Base-by-base conservation (phyloP, 2,113 vertebrate species). In the Cryptomyrus ogoouensis region DNA sequence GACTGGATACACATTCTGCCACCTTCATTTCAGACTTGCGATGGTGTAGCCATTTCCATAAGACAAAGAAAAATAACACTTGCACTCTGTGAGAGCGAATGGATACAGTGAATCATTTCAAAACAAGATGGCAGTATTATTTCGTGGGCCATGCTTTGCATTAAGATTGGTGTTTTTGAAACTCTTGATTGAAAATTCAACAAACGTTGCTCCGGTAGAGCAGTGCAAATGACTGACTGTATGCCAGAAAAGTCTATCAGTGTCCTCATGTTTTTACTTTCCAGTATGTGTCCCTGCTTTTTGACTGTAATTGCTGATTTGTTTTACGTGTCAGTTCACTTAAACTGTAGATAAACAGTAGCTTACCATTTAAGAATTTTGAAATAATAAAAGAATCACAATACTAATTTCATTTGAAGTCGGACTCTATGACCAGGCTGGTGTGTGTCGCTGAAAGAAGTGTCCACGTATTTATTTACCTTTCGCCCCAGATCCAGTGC, bases 71-170 rank as follows among this genome's bases (percentile, higher is more conserved):
- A 53, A 84, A 13, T 84, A 84, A 47, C 3, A 47, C 83, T 13
- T 9, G 24, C 83, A 42, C 35, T 39, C 74, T 42, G 17, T 47
- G 44, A 84, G 83, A 84, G 44, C 19, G 17, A 47, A n/a, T 21
- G 19, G 24, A 84, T 8, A 53, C 12, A 87, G 39, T 46, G 44
- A 49, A 42, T 86, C 47, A 86, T 86, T 86, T 87, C 2, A 87
- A 87, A 87, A 87, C 15, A 35, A 87, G 47, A 35, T 31, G 12
- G 50, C 85, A 87, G 85, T 87, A 87, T 87, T 87, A 87, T 27
- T 24, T 53, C 7, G 17, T 31, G 50, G 31, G 27, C 27, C n/a
- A 7, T 50, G 46, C 50, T 52, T 56, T 19, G 31, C 13, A 15
- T 53, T n/a, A 35, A 52, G 85, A 87, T 53, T 87, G 47, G 83